phyloP scores from a whole-genome alignment of 2,113 vertebrate genomes.

The Chamaetylas fuelleborni region DNA sequence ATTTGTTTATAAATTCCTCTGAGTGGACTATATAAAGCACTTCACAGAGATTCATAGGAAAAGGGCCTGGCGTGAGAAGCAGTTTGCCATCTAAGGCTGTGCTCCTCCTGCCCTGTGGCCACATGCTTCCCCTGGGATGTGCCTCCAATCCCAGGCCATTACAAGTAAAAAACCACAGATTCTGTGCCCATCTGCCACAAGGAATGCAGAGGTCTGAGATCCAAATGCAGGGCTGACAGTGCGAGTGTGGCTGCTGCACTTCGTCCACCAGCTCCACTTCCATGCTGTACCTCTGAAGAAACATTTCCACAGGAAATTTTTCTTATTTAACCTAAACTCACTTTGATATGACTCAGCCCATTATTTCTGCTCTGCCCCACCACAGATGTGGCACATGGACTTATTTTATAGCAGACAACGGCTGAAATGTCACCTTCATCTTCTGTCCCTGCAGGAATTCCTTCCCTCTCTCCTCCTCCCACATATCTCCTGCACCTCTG shows the following conservation, averaged over 20 bases:
- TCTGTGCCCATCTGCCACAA: not conserved
- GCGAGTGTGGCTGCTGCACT: not conserved
- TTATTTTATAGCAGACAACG: not conserved
- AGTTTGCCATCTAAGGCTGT: conserved; percentile 32
- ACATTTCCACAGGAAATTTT: not conserved
- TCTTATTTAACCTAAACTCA: not conserved
- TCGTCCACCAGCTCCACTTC: not conserved
- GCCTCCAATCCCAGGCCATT: not conserved
- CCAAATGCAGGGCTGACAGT: not conserved
- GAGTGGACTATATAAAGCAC: not conserved
- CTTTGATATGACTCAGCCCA: not conserved
- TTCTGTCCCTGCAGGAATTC: not conserved
- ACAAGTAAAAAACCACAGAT: not conserved
- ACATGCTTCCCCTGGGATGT: accelerated
- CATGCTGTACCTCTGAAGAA: not conserved
- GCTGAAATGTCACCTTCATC: not conserved
- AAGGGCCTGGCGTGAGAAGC: not conserved
- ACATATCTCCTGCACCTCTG: not conserved
- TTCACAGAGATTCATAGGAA: not conserved
- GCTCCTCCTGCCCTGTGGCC: not conserved
- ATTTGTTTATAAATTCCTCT: conserved; percentile 7
- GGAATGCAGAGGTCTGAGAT: not conserved
- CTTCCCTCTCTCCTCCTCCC: not conserved
- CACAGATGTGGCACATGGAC: accelerated
- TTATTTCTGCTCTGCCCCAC: not conserved